A percentile compares a stretch with the other conserved stretches of the same genome.
phyloP scores from a whole-genome alignment of 2,888 invertebrate species.

The Colostygia pectinataria region DNA sequence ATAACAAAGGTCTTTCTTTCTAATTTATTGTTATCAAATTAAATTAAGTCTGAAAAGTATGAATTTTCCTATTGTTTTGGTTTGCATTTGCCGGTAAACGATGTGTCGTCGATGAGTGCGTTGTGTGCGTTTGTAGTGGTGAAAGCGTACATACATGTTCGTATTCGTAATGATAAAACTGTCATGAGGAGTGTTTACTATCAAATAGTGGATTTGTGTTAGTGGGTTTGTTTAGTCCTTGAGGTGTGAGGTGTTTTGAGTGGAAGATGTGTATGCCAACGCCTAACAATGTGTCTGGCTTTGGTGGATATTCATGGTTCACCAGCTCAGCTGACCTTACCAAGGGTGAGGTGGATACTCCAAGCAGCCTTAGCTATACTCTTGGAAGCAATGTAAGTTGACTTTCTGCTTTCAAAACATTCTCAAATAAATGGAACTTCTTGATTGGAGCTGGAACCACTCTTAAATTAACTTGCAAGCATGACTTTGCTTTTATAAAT shows the following conservation, averaged over 20 bases:
- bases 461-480: not conserved
- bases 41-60: constrained; percentile 39
- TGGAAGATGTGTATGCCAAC: constrained; percentile 81
- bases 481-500: not conserved
- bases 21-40: constrained; percentile 41
- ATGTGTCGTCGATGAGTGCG: constrained; percentile 69
- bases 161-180: constrained; percentile 74
- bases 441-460: not conserved
- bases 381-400: constrained; percentile 75
- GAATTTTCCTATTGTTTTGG: constrained; percentile 44
- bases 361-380: constrained; percentile 78
- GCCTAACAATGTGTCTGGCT: constrained; percentile 79
- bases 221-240: constrained; percentile 65
- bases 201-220: constrained; percentile 73
- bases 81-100: constrained; percentile 51
- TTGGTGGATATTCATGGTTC: constrained; percentile 81
- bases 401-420: constrained; percentile 7
- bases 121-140: constrained; percentile 75
- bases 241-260: constrained; percentile 50
- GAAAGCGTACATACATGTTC: constrained; percentile 78
- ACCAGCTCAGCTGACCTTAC: constrained; percentile 77
- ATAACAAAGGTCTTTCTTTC: constrained; percentile 49
- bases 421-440: not conserved
- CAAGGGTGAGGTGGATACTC: constrained; percentile 77
- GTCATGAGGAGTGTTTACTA: constrained; percentile 81